A percentile compares a stretch with the other conserved stretches of the same genome.
These are phyloP conservation scores for Hylomyscus alleni DNA, from an alignment of 2,797 vertebrate genomes.

Conservation along the genomic window DNA sequence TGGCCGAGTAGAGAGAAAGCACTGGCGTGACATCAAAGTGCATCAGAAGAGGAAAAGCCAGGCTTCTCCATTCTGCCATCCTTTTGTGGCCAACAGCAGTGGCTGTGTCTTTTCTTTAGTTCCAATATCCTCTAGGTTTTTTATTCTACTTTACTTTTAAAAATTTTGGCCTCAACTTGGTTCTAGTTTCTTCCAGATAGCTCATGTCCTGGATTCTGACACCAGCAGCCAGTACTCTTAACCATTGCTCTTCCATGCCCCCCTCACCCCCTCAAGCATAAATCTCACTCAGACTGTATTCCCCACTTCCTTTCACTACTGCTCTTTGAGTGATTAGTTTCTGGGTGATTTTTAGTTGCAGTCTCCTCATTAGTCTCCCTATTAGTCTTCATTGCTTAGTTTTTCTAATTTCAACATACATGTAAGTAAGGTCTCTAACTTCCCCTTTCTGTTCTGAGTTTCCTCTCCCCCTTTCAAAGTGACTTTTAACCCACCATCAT, in stretches of 20 bases:
- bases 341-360: conserved; percentile 16
- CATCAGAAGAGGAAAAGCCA: neutral
- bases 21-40: neutral
- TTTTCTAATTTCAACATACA: neutral
- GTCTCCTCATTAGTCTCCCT: neutral
- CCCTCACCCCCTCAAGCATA: neutral
- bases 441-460: neutral
- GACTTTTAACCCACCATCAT: neutral
- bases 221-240: neutral
- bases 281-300: neutral
- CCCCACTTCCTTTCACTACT: neutral
- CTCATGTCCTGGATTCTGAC: neutral
- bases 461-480: neutral
- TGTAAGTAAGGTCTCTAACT: neutral
- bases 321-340: conserved; percentile 22
- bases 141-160: too few species aligned
- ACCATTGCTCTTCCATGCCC: neutral
- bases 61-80: neutral
- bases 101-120: neutral
- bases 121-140: neutral
- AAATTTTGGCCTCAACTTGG: neutral
- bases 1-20: neutral
- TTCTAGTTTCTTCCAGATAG: neutral
- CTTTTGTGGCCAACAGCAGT: neutral
- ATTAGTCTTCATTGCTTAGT: neutral